Evolutionary conservation across 2,888 invertebrate species (phyloP), one percentile per base, ranked within the genome.

Genomic region (Diarsia brunnea): DNA sequence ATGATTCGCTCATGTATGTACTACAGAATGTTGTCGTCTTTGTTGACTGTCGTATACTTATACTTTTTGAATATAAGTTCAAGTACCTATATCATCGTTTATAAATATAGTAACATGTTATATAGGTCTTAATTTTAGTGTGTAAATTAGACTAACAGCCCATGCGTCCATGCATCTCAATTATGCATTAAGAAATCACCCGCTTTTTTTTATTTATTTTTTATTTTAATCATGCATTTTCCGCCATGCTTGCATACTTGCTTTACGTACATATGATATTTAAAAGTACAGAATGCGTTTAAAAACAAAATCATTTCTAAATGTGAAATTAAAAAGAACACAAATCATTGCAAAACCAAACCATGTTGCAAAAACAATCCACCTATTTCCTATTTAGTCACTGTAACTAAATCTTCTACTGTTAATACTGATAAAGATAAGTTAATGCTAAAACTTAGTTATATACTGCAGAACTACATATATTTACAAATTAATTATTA

Each of bases 381-480:
- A 66, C 38, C 60, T 58, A 14, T 51, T 65, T 60, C 24, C 16
- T 55, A n/a, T 31, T 49, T 24, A 21, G n/a, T 58, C 60, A 69
- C 67, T 64, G 69, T 79, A 81, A 73, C 73, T 80, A 69, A 74
- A 61, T 65, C 27, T 43, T 43, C 7, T 68, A 45, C 12, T 31
- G 12, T 55, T 67, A 61, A 73, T 71, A 60, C n/a, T 43, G 55
- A 64, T 72, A 63, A 65, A 43, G 4, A 51, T 74, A 81, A 70
- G 63, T 69, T 60, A 60, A 68, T 68, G 21, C 70, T 78, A 65
- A 49, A 67, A 81, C 16, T 68, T 75, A 69, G 65, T 51, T 24
- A 69, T 70, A 61, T 58, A 82, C 85, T 85, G 78, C 85, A 85
- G 85, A 83, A 85, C 82, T 85, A 84, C 78, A 79, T 83, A 80